Percentiles rank a stretch among this genome's conserved stretches.
Evolutionary conservation across 2,888 invertebrate genomes (phyloP).

Genomic region (Disparrhopalites patrizii): DNA sequence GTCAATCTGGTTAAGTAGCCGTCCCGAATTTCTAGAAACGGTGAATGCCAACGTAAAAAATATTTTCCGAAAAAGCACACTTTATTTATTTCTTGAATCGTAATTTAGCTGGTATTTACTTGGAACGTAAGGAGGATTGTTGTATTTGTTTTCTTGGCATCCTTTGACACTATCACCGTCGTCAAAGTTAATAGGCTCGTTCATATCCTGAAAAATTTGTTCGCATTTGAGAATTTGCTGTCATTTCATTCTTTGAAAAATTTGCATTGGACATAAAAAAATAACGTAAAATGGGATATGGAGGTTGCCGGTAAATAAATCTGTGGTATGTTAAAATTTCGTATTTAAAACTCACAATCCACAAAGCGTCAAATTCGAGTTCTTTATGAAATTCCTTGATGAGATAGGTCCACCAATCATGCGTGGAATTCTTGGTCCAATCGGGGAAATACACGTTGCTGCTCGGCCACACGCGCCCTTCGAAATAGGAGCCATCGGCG

Average conservation of each 20-base stretch:
- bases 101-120: constrained; percentile 54
- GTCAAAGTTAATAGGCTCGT: constrained; percentile 77
- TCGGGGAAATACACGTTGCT: constrained; percentile 45
- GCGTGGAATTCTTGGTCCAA: constrained; percentile 38
- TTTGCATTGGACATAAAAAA: neutral
- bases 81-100: too few relatives aligned
- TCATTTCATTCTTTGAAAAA: neutral
- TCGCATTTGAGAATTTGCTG: neutral
- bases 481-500: constrained; percentile 35
- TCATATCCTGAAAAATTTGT: constrained; percentile 65
- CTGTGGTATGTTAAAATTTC: neutral
- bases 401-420: constrained; percentile 42
- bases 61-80: neutral
- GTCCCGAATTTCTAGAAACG: constrained; percentile 59
- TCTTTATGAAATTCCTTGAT: constrained; percentile 39
- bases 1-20: constrained; percentile 63
- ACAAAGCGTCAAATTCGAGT: constrained; percentile 45
- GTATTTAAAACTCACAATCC: constrained; percentile 41
- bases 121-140: constrained; percentile 67
- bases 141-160: constrained; percentile 58
- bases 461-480: constrained; percentile 41
- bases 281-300: too few relatives aligned
- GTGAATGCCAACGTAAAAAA: too few relatives aligned
- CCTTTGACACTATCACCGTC: constrained; percentile 60
- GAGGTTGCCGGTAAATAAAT: neutral